Evolutionary conservation across 2,888 invertebrate species (phyloP), one percentile per base, ranked within the genome.

Genomic region (Morinoia aosen): DNA sequence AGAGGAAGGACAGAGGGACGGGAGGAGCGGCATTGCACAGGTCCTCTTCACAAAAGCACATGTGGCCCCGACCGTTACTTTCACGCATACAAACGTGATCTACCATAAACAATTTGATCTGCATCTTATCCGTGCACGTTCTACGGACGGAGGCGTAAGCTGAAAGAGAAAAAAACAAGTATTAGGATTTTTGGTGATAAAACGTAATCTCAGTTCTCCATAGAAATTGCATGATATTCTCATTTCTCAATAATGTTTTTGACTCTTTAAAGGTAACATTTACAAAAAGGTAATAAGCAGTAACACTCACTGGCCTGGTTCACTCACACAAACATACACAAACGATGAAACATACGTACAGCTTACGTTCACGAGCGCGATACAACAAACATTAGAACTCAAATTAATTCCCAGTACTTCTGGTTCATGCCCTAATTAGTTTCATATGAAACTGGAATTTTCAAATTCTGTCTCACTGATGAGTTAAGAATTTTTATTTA

Each of bases 11-110:
- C 2, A 58, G 58, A 90, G 95, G 93, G 95, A 95, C 88, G 90
- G 96, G 95, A 95, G 97, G 97, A 96, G 97, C 98, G 97, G 97
- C 97, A 97, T 99, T 99, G 98, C 99, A 99, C 98, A 98, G 98
- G 98, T 99, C 99, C 98, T 99, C 99, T 98, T 99, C 99, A 98
- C 99, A 99, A 98, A 99, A 99, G 98, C 99, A 99, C 99, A 99
- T 99, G 98, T 99, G 99, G 98, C 99, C 99, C 97, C 98, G 99
- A 98, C 99, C 99, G 98, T 96, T 96, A 96, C 96, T 96, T 98
- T 99, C 99, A 98, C 98, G 98, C 99, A 99, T 99, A 98, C 99
- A 99, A 98, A 99, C 99, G 98, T 99, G 99, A 98, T 99, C 99
- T 97, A 99, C 99, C 99, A 99, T 99, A 98, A 99, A 99, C 97